A percentile compares a stretch with the other conserved stretches of the same genome.
Conservation (phyloP, 2,113 vertebrate species). For the Ailuropoda melanoleuca region DNA sequence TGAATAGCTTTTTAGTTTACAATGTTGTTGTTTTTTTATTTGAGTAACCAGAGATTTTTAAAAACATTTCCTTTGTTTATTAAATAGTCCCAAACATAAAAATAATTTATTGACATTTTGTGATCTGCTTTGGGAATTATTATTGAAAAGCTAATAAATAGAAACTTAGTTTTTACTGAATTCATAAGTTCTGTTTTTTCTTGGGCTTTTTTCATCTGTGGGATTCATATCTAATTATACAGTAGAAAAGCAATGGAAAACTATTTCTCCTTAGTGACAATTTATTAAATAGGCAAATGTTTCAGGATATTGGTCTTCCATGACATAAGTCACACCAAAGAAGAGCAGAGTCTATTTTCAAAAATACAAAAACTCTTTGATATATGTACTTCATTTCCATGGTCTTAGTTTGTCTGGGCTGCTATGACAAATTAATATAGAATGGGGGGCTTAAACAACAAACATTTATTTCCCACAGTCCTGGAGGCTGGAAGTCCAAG, state of each 20-base stretch:
- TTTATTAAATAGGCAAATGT: not conserved
- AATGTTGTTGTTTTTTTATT: not conserved
- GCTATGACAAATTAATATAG: not conserved
- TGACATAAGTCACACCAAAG: not conserved
- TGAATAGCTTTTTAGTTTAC: not conserved
- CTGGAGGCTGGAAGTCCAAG: not conserved
- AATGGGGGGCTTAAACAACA: not conserved
- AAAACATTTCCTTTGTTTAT: not conserved
- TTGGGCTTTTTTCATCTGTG: not conserved
- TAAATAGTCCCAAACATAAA: not conserved
- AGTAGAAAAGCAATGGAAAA: not conserved
- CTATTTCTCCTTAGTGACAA: not conserved
- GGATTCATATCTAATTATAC: not conserved
- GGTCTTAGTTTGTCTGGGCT: not conserved
- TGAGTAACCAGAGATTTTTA: not conserved
- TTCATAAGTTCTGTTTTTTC: not conserved
- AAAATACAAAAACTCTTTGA: not conserved
- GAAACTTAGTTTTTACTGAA: not conserved
- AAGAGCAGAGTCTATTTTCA: not conserved
- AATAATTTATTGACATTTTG: not conserved
- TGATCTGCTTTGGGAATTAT: not conserved
- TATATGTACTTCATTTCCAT: not conserved
- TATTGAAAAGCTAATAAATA: not conserved
- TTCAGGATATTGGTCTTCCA: not conserved
- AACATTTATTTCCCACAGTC: not conserved